Conservation (phyloP, 2,113 vertebrate genomes). For the Zosterops pallidus region DNA sequence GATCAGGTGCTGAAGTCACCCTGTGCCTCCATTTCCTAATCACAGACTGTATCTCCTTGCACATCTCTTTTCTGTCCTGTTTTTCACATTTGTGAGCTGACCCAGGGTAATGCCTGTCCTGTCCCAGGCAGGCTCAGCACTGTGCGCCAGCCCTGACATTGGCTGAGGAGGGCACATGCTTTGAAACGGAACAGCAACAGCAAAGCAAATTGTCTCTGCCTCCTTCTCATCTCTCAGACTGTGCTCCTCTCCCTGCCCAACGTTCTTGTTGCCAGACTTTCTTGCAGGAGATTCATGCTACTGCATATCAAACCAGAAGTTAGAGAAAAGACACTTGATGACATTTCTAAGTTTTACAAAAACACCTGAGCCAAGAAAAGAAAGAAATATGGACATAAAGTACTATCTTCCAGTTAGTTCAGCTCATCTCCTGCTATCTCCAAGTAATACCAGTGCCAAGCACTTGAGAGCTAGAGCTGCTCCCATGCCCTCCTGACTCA, state of each 20-base stretch:
- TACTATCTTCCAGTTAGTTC: not conserved
- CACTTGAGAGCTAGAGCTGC: not conserved
- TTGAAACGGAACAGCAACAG: not conserved
- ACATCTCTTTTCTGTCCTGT: not conserved
- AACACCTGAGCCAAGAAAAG: not conserved
- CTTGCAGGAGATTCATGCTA: not conserved
- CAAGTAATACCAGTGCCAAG: not conserved
- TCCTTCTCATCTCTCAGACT: not conserved
- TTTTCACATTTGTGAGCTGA: not conserved
- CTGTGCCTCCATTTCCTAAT: not conserved
- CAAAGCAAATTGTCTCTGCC: not conserved
- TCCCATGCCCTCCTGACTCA: not conserved
- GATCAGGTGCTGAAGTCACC: not conserved
- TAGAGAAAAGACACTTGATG: not conserved
- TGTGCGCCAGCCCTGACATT: accelerated
- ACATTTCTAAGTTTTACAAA: not conserved
- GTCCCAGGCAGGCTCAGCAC: not conserved
- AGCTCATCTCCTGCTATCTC: not conserved
- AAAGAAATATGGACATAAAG: not conserved
- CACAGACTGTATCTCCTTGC: not conserved
- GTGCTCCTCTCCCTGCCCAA: not conserved
- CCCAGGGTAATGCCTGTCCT: not conserved
- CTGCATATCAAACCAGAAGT: not conserved
- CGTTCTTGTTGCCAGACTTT: not conserved
- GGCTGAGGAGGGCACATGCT: accelerated